phyloP scores from a whole-genome alignment of 2,888 invertebrate genomes.

The Stenichneumon culpator region DNA sequence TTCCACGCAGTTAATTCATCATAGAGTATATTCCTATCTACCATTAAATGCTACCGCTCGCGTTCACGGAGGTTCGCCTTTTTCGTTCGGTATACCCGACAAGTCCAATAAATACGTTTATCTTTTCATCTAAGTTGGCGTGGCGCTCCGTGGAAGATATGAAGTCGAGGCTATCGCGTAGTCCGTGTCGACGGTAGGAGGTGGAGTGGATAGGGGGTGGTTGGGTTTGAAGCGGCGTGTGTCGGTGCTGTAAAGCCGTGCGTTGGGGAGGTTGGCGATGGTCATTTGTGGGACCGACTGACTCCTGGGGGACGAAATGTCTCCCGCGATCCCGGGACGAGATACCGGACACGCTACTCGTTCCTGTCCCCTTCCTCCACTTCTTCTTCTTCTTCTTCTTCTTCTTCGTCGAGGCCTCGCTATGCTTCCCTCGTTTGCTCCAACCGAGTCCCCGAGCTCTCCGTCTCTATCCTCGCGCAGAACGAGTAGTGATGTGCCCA shows the following conservation, averaged over 20 bases:
- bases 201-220: conserved; percentile 33
- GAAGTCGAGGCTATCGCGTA: conserved; percentile 73
- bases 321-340: conserved; percentile 83
- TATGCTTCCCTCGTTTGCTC: conserved; percentile 37
- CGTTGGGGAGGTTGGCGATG: conserved; percentile 77
- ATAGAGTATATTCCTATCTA: conserved; percentile 11
- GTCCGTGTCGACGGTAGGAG: conserved; percentile 66
- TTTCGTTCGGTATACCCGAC: conserved; percentile 64
- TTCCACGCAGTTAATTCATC: conserved; percentile 48
- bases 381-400: conserved; percentile 57
- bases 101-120: conserved; percentile 81
- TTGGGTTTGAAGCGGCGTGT: conserved; percentile 69
- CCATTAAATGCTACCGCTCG: conserved; percentile 31
- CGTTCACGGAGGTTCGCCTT: conserved; percentile 42
- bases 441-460: conserved; percentile 23
- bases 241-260: conserved; percentile 68
- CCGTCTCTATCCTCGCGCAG: conserved; percentile 38
- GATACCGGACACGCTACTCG: conserved; percentile 84
- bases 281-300: conserved; percentile 83
- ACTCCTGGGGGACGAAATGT: conserved; percentile 83
- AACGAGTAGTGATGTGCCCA: conserved; percentile 76
- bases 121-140: conserved; percentile 79
- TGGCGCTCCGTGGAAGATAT: conserved; percentile 78
- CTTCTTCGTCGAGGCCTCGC: conserved; percentile 63
- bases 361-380: conserved; percentile 59